phyloP scores from a whole-genome alignment of 1,140 invertebrate genomes.

The Neotoxoptera formosana region DNA sequence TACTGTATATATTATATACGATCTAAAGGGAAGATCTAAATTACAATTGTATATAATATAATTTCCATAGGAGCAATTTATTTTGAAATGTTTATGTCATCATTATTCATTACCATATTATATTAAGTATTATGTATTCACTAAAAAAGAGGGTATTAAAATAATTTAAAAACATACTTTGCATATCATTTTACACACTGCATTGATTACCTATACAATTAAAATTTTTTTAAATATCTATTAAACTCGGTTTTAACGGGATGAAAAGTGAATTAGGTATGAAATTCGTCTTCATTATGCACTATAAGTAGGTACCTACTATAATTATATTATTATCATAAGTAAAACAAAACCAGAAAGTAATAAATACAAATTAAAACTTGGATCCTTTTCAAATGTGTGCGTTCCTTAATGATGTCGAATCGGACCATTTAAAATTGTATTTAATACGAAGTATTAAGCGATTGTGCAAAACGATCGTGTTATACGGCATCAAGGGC shows the following conservation, averaged over 20 bases:
- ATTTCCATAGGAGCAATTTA: neutral
- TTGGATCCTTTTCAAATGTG: neutral
- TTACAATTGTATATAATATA: neutral
- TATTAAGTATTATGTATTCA: neutral
- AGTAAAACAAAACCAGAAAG: neutral
- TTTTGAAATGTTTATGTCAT: neutral
- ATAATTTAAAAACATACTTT: neutral
- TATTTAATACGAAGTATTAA: neutral
- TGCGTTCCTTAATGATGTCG: neutral
- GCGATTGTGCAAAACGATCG: neutral
- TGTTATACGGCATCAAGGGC: neutral
- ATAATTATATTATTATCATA: neutral
- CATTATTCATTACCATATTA: neutral
- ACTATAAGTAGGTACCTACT: neutral
- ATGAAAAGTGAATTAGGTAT: neutral
- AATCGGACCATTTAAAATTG: neutral
- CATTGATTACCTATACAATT: neutral
- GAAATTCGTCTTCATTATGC: neutral
- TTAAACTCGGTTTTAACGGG: neutral
- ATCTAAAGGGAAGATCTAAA: neutral
- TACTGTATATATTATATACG: neutral
- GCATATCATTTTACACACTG: neutral
- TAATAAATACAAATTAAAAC: neutral
- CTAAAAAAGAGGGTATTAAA: too few relatives aligned
- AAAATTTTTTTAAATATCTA: too few relatives aligned